Base-by-base conservation (phyloP, 2,797 vertebrate species). In the Oreonectes daqikongensis region DNA sequence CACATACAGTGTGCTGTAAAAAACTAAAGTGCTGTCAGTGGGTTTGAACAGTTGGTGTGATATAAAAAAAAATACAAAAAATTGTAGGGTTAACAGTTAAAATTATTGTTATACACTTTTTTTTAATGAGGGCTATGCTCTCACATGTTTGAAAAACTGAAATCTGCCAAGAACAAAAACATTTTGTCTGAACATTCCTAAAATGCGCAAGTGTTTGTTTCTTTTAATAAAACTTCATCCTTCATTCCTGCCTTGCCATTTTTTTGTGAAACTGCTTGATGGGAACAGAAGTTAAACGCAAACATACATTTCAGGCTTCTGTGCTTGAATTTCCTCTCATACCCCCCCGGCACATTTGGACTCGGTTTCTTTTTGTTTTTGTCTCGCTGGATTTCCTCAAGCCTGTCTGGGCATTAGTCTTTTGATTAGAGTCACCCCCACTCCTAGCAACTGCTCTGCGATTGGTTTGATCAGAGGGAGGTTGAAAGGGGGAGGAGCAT, bases 371-470 rank as follows among this genome's bases (percentile, higher is more conserved):
- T 42, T 44, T 81, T 79, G 68, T 48, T 86, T 90, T 92, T 89
- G 85, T 88, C 81, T 84, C 83, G 84, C 50, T 84, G 64, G 82
- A 70, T 77, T 77, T 70, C 75, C 75, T 64, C 44, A 53, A 77
- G 57, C 59, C 46, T 70, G 57, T 70, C 75, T 70, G 59, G 24
- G 67, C 46, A 64, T 64, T 18, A 69, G 66, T 52, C 55, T 69
- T 52, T 69, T 66, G 26, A 40, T 64, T n/a, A 17, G 57, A 50
- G 66, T 42, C 30, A 75, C 73, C 74, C 84, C 81, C 75, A 80
- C 76, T 85, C 92, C 85, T 91, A 91, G 93, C 90, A 94, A 94
- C 93, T 92, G 90, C 12, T 64, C 79, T 82, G 66, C 86, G 89
- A 93, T 94, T 94, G 92, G 93, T 72, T 82, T 38, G 52, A 66